Evolutionary conservation across 2,113 vertebrate species (phyloP).

Genomic region (Dasyprocta punctata): DNA sequence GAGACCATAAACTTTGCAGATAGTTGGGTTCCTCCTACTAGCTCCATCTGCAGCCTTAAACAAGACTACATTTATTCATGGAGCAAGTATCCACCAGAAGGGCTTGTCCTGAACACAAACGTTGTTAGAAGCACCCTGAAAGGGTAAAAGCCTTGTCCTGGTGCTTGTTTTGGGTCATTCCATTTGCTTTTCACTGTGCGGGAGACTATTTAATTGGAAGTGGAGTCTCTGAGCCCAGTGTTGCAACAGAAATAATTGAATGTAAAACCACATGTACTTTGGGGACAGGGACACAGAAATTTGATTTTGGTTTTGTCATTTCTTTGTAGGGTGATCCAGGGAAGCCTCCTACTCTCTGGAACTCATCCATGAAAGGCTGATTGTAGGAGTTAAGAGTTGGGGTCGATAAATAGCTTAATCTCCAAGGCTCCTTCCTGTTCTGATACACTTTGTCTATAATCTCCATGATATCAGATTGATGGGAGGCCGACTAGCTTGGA

Average conservation of each 20-base stretch:
- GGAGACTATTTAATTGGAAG: conserved; percentile 41
- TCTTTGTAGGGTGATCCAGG: conserved; percentile 38
- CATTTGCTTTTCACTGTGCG: conserved; percentile 59
- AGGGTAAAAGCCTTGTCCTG: conserved; percentile 13
- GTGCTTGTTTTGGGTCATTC: background rate
- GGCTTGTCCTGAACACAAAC: background rate
- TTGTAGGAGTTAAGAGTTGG: background rate
- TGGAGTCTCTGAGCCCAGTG: background rate
- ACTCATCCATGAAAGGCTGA: conserved; percentile 1
- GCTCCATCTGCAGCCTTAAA: background rate
- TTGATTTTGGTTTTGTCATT: conserved; percentile 55
- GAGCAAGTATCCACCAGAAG: background rate
- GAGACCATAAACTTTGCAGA: background rate
- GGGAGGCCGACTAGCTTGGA: background rate
- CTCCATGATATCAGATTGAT: background rate
- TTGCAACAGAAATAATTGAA: conserved; percentile 74
- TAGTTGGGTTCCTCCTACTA: background rate
- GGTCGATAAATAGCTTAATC: background rate
- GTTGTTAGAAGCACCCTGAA: background rate
- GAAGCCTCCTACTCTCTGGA: conserved; percentile 23
- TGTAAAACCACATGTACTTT: conserved; percentile 45
- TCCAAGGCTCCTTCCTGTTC: conserved; percentile 47
- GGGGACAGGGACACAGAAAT: conserved; percentile 37
- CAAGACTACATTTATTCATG: background rate
- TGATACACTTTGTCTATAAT: background rate